A percentile compares a stretch with the other conserved stretches of the same genome.
Evolutionary conservation across 2,113 vertebrate genomes (phyloP).

Genomic region (Egretta garzetta): DNA sequence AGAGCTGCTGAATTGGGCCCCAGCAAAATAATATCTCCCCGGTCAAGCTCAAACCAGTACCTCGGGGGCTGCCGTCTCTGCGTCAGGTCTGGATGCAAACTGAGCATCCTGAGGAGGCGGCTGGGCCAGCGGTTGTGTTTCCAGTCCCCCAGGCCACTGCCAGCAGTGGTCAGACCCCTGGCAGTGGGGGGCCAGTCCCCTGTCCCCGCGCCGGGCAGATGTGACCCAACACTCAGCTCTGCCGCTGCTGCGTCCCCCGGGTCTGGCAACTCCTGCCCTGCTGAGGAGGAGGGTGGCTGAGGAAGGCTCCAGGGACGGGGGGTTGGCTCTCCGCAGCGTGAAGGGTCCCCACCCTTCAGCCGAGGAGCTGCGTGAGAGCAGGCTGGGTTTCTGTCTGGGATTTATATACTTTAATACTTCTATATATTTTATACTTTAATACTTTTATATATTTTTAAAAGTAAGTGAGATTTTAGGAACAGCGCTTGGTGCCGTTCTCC

Average conservation of each 20-base stretch:
- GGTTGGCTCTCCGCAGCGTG: background rate
- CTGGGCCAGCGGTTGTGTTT: background rate
- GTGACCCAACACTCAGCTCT: background rate
- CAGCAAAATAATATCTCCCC: background rate
- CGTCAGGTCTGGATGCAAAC: background rate
- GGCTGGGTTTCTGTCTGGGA: background rate
- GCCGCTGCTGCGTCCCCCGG: background rate
- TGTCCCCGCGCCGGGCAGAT: fast-evolving
- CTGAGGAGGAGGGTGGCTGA: background rate
- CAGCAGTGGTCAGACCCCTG: background rate
- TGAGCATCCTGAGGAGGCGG: background rate
- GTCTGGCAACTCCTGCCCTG: background rate
- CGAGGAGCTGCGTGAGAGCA: background rate
- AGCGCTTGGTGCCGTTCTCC: background rate
- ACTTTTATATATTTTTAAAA: background rate
- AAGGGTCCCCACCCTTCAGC: background rate
- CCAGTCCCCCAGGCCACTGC: background rate
- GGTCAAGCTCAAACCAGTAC: background rate
- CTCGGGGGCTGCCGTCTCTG: background rate
- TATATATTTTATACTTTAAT: no score
- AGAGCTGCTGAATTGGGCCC: background rate
- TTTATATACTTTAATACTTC: background rate
- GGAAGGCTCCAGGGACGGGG: background rate
- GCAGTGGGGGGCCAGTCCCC: background rate
- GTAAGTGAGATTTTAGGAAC: background rate